Percentiles rank a stretch among this genome's conserved stretches.
Conservation (phyloP, 2,888 invertebrate species). For the Pherbina coryleti region DNA sequence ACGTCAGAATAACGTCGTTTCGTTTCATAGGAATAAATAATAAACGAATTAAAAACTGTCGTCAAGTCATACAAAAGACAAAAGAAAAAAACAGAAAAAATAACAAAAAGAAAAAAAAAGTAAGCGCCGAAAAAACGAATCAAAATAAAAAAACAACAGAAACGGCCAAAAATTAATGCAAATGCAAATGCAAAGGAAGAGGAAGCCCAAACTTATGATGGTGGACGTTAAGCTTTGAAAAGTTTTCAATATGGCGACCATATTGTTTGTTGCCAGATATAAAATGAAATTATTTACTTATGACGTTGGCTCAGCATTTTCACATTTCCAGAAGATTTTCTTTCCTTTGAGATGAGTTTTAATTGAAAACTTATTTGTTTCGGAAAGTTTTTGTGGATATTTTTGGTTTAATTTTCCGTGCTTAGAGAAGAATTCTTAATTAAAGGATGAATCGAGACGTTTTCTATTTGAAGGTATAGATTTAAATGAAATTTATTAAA, state of each 20-base stretch:
- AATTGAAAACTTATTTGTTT: constrained; percentile 38
- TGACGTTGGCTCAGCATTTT: neutral
- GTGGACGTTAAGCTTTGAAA: constrained; percentile 23
- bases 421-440: constrained; percentile 48
- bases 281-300: constrained; percentile 38
- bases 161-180: constrained; percentile 29
- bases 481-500: too few relatives aligned
- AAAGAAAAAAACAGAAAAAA: neutral
- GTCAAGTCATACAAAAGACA: constrained; percentile 34
- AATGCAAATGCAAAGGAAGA: constrained; percentile 26
- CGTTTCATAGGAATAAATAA: constrained; percentile 58
- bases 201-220: constrained; percentile 32
- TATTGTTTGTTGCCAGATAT: neutral
- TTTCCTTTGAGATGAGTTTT: constrained; percentile 27
- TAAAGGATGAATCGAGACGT: neutral
- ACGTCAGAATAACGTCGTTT: constrained; percentile 45
- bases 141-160: constrained; percentile 1
- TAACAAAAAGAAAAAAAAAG: neutral
- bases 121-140: neutral
- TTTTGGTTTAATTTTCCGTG: constrained; percentile 20
- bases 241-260: constrained; percentile 35
- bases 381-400: constrained; percentile 38
- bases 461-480: too few relatives aligned
- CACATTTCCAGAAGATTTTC: neutral
- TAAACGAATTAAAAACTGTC: constrained; percentile 63